Conservation (phyloP, 2,113 vertebrate genomes). For the Glareola pratincola region DNA sequence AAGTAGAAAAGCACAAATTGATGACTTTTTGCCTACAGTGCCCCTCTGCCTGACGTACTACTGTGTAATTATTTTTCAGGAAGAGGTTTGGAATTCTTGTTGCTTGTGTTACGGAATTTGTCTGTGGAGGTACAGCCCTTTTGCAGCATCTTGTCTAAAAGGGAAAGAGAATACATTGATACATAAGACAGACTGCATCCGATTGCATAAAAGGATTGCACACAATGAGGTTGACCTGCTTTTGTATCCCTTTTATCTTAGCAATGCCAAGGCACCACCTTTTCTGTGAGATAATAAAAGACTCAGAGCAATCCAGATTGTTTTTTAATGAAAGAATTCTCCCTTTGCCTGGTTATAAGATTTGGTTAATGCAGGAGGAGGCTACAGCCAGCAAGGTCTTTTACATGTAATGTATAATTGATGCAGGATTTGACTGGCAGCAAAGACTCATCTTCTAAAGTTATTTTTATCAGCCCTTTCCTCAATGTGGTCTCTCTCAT, state of each 20-base stretch:
- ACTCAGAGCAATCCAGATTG: neutral
- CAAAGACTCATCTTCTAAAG: neutral
- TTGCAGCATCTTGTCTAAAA: neutral
- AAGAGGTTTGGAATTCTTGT: neutral
- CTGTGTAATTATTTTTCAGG: neutral
- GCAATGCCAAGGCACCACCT: neutral
- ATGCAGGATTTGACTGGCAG: neutral
- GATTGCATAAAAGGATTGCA: neutral
- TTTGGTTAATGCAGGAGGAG: conserved; percentile 26
- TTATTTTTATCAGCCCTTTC: conserved; percentile 5
- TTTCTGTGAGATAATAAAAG: neutral
- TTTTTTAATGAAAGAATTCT: conserved; percentile 42
- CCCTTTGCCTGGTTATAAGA: neutral
- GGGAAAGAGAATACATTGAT: neutral
- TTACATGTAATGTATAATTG: conserved; percentile 25
- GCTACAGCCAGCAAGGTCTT: conserved; percentile 11
- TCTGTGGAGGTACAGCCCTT: neutral
- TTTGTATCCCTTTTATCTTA: neutral
- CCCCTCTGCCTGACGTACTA: neutral
- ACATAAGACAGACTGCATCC: neutral
- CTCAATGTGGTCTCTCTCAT: neutral
- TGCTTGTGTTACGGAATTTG: neutral
- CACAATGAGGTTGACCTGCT: neutral
- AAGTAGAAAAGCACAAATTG: neutral
- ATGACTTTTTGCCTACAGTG: neutral